Evolutionary conservation across 1,140 invertebrate species (phyloP).

Genomic region (Rhopalosiphum maidis): DNA sequence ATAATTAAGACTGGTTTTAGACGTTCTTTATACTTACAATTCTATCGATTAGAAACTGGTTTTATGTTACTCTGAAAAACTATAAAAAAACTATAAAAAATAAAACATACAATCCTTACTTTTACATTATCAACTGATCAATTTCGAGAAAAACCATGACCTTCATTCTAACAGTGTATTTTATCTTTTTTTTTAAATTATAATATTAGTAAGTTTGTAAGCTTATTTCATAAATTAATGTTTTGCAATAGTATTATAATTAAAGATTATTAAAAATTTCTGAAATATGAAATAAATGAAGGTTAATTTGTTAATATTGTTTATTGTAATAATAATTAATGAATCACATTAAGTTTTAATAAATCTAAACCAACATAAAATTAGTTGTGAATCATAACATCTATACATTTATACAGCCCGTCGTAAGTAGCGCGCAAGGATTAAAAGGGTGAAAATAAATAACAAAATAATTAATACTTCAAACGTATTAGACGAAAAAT

Average conservation of each 20-base stretch:
- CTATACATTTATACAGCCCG: neutral
- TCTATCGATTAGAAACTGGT: neutral
- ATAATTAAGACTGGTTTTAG: neutral
- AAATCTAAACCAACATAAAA: neutral
- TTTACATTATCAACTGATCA: neutral
- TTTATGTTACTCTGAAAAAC: neutral
- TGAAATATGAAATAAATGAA: neutral
- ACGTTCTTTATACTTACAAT: neutral
- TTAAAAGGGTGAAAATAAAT: neutral
- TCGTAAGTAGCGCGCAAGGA: neutral
- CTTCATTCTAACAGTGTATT: neutral
- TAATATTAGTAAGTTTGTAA: neutral
- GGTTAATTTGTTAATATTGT: neutral
- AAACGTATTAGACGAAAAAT: neutral
- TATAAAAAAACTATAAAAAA: neutral
- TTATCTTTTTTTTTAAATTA: neutral
- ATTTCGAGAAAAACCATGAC: neutral
- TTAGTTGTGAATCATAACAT: neutral
- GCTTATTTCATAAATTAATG: no score
- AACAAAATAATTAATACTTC: constrained; percentile 30
- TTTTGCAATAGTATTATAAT: neutral
- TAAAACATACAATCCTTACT: neutral
- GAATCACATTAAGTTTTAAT: neutral
- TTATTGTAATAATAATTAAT: neutral
- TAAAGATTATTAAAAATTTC: neutral